Base-by-base conservation (phyloP, 2,888 invertebrate genomes). In the Polietes domitor region DNA sequence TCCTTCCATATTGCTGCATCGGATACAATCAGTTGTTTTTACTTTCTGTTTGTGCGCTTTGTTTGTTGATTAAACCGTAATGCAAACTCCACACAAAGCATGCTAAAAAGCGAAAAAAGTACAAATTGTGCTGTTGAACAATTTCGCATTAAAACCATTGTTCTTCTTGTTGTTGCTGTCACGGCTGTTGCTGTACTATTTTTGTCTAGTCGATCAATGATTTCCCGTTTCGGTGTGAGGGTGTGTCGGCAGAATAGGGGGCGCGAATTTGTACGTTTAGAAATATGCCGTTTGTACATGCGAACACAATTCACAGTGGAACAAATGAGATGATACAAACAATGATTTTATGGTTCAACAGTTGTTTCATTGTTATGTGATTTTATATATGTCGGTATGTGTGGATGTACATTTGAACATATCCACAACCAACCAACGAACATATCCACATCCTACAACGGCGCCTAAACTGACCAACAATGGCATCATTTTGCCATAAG, bases 331-430 rank as follows among this genome's bases (percentile, higher is more conserved):
- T 21, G 43, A 41, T 21, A 43, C 21, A 41, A 12, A 63, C 43
- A 61, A 19, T 43, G 37, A 21, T 65, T 37, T 50, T 50, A 68
- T 55, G 68, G 76, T 41, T 68, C 68, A 76, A 65, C 68, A 53
- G 76, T 68, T 68, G 76, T 76, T 65, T 26, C 53, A 76, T 68
- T 76, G 24, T 55, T 32, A 37, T 17, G 43, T 68, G 68, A 68
- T 68, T 68, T 43, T 24, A 24, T 58, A 58, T 26, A 26, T 10
- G n/a, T n/a, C n/a, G n/a, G n/a, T n/a, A n/a, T n/a, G n/a, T n/a
- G n/a, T n/a, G n/a, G n/a, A n/a, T n/a, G n/a, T n/a, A n/a, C n/a
- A n/a, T n/a, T n/a, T n/a, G n/a, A n/a, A n/a, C n/a, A n/a, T n/a
- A n/a, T n/a, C n/a, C n/a, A n/a, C n/a, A n/a, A n/a, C n/a, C n/a